Evolutionary conservation across 2,888 invertebrate genomes (phyloP).

Genomic region (Trisateles emortualis): DNA sequence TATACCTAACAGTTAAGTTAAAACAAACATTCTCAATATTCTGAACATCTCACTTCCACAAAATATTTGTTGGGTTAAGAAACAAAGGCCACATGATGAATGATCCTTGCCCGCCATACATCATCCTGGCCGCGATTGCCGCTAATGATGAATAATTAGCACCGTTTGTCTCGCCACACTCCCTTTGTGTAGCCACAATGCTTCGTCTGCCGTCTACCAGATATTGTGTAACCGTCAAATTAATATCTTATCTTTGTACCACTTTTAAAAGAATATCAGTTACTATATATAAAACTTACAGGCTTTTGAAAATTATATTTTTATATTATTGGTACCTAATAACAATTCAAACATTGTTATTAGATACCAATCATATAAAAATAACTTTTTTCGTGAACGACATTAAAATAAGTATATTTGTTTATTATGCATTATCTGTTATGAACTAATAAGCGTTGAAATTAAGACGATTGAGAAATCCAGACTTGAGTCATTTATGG

Average conservation of each 20-base stretch:
- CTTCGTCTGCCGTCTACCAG: constrained; percentile 42
- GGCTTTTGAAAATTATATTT: not conserved
- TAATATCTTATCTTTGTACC: constrained; percentile 40
- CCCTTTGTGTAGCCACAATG: constrained; percentile 54
- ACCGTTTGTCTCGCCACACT: constrained; percentile 65
- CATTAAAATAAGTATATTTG: no score
- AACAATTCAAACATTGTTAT: no score
- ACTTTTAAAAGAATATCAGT: constrained; percentile 21
- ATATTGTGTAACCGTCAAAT: constrained; percentile 52
- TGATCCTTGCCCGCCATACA: constrained; percentile 58
- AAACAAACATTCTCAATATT: constrained; percentile 2
- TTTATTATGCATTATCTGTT: no score
- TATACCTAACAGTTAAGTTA: constrained; percentile 4
- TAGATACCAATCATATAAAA: no score
- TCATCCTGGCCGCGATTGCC: constrained; percentile 58
- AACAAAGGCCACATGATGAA: constrained; percentile 66
- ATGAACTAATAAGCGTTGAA: no score
- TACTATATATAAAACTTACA: constrained; percentile 1
- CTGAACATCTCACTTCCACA: constrained; percentile 30
- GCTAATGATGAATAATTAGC: constrained; percentile 77
- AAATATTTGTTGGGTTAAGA: constrained; percentile 36
- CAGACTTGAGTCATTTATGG: no score
- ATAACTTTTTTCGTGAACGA: no score
- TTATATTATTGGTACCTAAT: no score
- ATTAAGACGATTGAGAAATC: no score